Base-by-base conservation (phyloP, 2,113 vertebrate genomes). In the Myrmecophaga tridactyla region DNA sequence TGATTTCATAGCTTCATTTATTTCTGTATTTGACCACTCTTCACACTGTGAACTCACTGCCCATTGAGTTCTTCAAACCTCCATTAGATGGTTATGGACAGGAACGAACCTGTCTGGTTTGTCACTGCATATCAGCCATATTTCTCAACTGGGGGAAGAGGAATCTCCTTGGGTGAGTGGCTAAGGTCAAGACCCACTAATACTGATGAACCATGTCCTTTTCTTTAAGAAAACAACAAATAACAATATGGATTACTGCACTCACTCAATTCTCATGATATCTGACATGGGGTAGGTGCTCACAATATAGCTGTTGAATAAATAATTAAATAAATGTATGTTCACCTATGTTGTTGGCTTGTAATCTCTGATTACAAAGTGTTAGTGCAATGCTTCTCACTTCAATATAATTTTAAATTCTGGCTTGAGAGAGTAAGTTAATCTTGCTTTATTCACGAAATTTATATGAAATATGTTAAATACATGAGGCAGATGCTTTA, bases 391-490 rank as follows among this genome's bases (percentile, higher is more conserved):
- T 25, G 23, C 4, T 14, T 46, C 36, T 63, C 15, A 29, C 31
- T 70, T 58, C 23, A 53, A 12, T 7, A 65, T 39, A 62, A 31
- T 56, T 95, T 67, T 31, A 34, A 89, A 72, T 83, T 92, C 46
- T 72, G 58, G 25, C 13, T 87, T 25, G 41, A 85, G 10, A 93
- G 29, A n/a, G 4, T 18, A 89, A 2, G 4, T 62, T 69, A 70
- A 89, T 76, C 48, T 76, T 65, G 1, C 7, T 17, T 91, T 76
- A 83, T 5, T 3, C 29, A 6, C 1, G 18, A 90, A 27, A 81
- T 69, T 87, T 93, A 86, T 7, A 56, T 67, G 43, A 63, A 78
- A 69, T 62, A 31, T n/a, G 17, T 89, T 91, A 81, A 93, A 77
- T 63, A 51, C 5, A 60, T n/a, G 17, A 90, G 85, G 15, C 12